Evolutionary conservation across 2,888 invertebrate genomes (phyloP), one percentile per base, ranked within the genome.

Genomic region (Spilarctia lutea): DNA sequence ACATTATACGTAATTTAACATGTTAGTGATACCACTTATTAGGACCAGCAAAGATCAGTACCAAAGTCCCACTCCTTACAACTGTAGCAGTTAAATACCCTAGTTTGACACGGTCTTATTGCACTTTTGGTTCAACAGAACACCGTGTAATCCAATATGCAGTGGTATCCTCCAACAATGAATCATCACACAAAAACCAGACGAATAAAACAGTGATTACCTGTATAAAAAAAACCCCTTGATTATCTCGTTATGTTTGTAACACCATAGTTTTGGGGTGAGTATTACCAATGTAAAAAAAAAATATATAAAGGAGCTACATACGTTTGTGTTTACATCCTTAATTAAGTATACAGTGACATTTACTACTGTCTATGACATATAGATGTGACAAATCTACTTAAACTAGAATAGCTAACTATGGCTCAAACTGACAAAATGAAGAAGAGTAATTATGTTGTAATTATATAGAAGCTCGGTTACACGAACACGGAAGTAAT

Each of bases 51-150:
- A 4, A 11, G 20, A 45, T 65, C 30, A 45, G 65, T 69, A 68
- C 65, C 73, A 39, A 72, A 65, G 65, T 68, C 76, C 48, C 81
- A 63, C 74, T 72, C 39, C 68, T 65, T 76, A 76, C 77, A 60
- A 69, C 81, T 84, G 78, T 79, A 77, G 77, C 81, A 65, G 77
- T 82, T 86, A 86, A 84, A 87, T 90, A 90, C 85, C 86, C 89
- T 92, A 92, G 85, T 93, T 92, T 92, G 93, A 92, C 92, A 93
- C 92, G 81, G 80, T 85, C 78, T 87, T 87, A 89, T 85, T 86
- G 85, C 88, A 85, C 85, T 85, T 81, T 77, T 83, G 79, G 78
- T 79, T 75, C 75, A 74, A 82, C 80, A 84, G 81, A 71, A 68
- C 63, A 68, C 75, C 74, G 75, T 78, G 79, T 72, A 75, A 63